phyloP scores from a whole-genome alignment of 2,888 invertebrate genomes.

The Criorhina ranunculi region DNA sequence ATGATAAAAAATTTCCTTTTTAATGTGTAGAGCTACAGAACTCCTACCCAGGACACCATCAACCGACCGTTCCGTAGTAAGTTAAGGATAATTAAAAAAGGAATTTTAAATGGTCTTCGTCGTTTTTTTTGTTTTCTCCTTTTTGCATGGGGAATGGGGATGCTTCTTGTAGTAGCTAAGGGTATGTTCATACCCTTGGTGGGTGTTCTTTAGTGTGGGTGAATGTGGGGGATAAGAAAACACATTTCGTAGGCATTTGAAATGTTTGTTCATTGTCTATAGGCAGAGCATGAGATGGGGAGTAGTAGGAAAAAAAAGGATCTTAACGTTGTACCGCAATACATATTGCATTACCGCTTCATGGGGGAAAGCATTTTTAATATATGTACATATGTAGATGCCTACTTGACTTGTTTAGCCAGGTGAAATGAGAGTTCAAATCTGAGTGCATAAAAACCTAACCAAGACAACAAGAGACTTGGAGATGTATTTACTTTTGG shows the following conservation, averaged over 20 bases:
- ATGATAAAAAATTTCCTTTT: slow-evolving; percentile 69
- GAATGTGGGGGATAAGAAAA: background rate
- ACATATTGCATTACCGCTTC: slow-evolving; percentile 67
- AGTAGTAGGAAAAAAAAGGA: slow-evolving; percentile 17
- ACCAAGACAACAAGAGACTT: no score
- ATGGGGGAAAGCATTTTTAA: background rate
- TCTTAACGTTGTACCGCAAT: slow-evolving; percentile 58
- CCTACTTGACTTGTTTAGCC: no score
- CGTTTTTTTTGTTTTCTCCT: no score
- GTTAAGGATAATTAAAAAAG: slow-evolving; percentile 72
- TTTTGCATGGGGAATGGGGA: slow-evolving; percentile 15
- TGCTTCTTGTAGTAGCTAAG: background rate
- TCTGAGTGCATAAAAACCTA: no score
- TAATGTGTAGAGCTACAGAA: slow-evolving; percentile 38
- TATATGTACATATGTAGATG: no score
- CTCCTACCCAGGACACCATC: background rate
- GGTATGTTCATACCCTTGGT: no score
- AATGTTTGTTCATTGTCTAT: slow-evolving; percentile 19
- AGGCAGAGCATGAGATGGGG: background rate
- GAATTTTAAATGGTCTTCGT: slow-evolving; percentile 71
- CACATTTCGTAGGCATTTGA: slow-evolving; percentile 17
- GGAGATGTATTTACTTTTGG: no score
- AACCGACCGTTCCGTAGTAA: slow-evolving; percentile 29
- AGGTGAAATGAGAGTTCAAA: no score
- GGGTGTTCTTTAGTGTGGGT: background rate